These are phyloP conservation scores for Ophion obscuratus DNA, from an alignment of 2,888 invertebrate genomes.

Conservation along the genomic window DNA sequence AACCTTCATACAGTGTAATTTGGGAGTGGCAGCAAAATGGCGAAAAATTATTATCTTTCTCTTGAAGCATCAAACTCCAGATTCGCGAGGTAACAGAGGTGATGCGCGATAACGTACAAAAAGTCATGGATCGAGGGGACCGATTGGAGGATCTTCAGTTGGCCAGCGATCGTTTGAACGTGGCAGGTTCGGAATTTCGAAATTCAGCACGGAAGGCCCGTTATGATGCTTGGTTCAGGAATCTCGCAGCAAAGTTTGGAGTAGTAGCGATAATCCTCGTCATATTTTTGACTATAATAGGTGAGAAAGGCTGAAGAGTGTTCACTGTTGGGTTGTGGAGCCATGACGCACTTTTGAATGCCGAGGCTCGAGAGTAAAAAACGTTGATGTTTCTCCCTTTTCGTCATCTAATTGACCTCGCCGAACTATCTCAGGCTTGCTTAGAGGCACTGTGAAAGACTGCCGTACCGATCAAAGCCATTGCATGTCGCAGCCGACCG, in stretches of 20 bases:
- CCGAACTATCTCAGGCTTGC: too few species aligned
- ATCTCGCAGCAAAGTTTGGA: conserved; percentile 77
- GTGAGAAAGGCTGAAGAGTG: conserved; percentile 72
- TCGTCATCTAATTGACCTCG: too few species aligned
- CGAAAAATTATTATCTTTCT: neutral
- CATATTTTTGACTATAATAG: conserved; percentile 78
- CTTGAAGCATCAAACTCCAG: conserved; percentile 79
- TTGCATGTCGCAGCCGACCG: too few species aligned
- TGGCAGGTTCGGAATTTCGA: conserved; percentile 80
- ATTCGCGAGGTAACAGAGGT: conserved; percentile 82
- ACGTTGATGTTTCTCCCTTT: too few species aligned
- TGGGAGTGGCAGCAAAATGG: neutral
- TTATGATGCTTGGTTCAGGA: conserved; percentile 80
- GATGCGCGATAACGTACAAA: conserved; percentile 83
- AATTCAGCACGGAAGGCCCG: conserved; percentile 80
- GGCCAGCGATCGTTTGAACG: conserved; percentile 80
- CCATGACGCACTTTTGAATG: neutral
- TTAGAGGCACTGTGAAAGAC: too few species aligned
- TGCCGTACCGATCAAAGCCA: too few species aligned
- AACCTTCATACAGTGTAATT: neutral
- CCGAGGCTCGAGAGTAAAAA: neutral
- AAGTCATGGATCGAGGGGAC: conserved; percentile 82
- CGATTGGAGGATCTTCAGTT: conserved; percentile 81
- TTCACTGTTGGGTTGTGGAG: neutral
- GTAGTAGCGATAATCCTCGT: conserved; percentile 74